Evolutionary conservation across 2,888 invertebrate genomes (phyloP).

Genomic region (Archips crataeganus): DNA sequence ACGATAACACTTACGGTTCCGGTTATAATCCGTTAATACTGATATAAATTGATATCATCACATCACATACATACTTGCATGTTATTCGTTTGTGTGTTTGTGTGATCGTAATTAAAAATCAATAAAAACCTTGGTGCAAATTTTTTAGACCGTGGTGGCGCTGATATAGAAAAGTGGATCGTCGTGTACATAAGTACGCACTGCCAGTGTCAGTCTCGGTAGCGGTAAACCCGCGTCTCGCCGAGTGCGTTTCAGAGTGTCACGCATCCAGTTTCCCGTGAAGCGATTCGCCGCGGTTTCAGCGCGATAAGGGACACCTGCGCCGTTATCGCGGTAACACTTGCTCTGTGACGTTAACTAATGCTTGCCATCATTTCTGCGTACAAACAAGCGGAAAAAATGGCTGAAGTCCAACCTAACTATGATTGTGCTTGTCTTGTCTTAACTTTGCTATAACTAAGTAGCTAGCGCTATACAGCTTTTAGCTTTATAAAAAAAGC

Average conservation of each 20-base stretch:
- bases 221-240: neutral
- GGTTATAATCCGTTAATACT: constrained; percentile 25
- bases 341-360: constrained; percentile 11
- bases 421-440: neutral
- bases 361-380: neutral
- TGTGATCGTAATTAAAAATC: neutral
- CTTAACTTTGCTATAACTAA: neutral
- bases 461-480: too few relatives aligned
- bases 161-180: neutral
- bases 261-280: constrained; percentile 45
- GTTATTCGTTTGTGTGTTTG: constrained; percentile 9
- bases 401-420: neutral
- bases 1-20: constrained; percentile 33
- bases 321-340: constrained; percentile 43
- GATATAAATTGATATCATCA: constrained; percentile 12
- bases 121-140: neutral
- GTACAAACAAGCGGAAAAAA: constrained; percentile 3
- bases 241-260: constrained; percentile 14
- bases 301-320: constrained; percentile 46
- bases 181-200: neutral
- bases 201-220: neutral
- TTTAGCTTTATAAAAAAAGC: too few relatives aligned
- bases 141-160: neutral
- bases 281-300: constrained; percentile 53
- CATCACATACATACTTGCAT: neutral